Evolutionary conservation across 2,113 vertebrate genomes (phyloP).

Genomic region (Vidua chalybeata): DNA sequence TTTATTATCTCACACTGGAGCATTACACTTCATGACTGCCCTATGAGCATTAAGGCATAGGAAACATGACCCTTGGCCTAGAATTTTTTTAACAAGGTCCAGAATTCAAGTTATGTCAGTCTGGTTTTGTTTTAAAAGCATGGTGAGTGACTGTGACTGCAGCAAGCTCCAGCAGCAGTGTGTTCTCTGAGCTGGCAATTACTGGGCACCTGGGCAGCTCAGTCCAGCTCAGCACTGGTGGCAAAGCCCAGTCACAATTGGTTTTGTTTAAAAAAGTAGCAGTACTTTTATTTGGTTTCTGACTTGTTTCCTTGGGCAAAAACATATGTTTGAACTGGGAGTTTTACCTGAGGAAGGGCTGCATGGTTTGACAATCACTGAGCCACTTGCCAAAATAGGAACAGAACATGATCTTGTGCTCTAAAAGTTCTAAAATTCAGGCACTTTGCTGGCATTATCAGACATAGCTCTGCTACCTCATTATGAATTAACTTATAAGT

Average conservation of each 20-base stretch:
- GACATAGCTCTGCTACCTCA: neutral
- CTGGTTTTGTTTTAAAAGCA: neutral
- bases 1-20: neutral
- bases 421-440: neutral
- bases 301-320: neutral
- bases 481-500: neutral
- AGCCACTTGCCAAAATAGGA: neutral
- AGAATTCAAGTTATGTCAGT: neutral
- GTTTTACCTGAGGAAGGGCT: neutral
- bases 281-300: neutral
- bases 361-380: neutral
- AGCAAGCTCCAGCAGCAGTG: accelerated
- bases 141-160: neutral
- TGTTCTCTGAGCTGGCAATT: neutral
- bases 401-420: neutral
- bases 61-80: neutral
- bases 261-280: neutral
- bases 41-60: neutral
- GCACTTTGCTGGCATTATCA: neutral
- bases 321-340: neutral
- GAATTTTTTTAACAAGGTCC: neutral
- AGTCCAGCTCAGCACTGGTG: neutral
- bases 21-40: neutral
- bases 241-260: neutral
- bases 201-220: neutral